Evolutionary conservation across 37 sponge, comb jelly and placozoan species (phyloP), one percentile per base, ranked within the genome.

Genomic region (Beroe forskalii): DNA sequence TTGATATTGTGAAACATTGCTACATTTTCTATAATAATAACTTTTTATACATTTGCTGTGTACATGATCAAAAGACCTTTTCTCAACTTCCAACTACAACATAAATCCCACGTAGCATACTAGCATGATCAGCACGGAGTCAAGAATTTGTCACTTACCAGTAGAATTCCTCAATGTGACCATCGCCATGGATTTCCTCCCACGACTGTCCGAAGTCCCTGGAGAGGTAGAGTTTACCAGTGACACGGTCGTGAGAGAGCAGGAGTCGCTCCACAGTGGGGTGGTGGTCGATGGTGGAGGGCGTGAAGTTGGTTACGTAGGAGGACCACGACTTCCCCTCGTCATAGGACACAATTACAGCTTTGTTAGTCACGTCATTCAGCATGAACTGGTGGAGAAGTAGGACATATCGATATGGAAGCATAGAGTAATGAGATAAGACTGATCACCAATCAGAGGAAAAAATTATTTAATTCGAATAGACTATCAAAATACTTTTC

Each of bases 241-340:
- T 17, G 0, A 1, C 1, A 4, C 8, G 43, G 27, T 80, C 86
- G 31, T 44, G 86, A 23, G 86, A 35, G 4, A 80, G 86, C 24
- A 80, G 25, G 40, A 80, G 55, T 22, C 35, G 20, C 30, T 44
- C 55, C 0, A 44, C 19, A 1, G 1, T 80, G 48, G 86, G 86
- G 48, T 80, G 86, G 22, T 80, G 86, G 30, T 80, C 86, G 20
- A 80, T 80, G 31, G 35, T 41, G 30, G 86, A 80, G 30, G 86
- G 86, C 25, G 86, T 80, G 48, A 80, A 80, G 44, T 80, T 48
- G 14, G 30, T 25, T 30, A n/a, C 22, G 55, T 40, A 41, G 24
- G 35, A 19, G 1, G 12, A 24, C 86, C 86, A 80, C 14, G 30
- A 33, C 6, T 24, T 17, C 14, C 86, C 86, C 30, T 80, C 86